Evolutionary conservation across 2,888 invertebrate genomes (phyloP), one percentile per base, ranked within the genome.

Genomic region (Encarsia formosa): DNA sequence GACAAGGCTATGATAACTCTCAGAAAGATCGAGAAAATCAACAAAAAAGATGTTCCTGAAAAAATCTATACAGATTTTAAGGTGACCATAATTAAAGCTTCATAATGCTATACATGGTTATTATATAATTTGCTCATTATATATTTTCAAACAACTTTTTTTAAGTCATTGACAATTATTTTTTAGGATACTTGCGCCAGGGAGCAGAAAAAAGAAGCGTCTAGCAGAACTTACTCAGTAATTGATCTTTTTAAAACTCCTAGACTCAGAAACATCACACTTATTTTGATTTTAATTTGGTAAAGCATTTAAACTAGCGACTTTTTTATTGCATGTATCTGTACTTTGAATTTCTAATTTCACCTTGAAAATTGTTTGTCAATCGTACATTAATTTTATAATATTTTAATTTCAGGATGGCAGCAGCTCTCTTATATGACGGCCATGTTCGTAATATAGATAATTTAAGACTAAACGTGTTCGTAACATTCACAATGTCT

Each of bases 381-480:
- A n/a, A 8, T 29, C 8, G 13, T 13, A 9, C 29, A 9, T n/a
- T 5, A n/a, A 34, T 34, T 9, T 15, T 1, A 5, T n/a, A n/a
- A 23, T n/a, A n/a, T n/a, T 16, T 11, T 2, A 29, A 3, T 20
- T 34, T 13, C 57, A 79, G 79, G 78, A 89, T 91, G 87, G 84
- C 87, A n/a, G 88, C 91, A 51, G 89, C 91, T 0, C 68, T 92
- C 65, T 89, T 90, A 1, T 91, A 91, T 71, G 91, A 92, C 65
- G 91, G 91, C 0, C 92, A 93, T 68, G 91, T 91, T 15, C 79
- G 92, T 65, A 92, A 91, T 68, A 91, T 92, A 0, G 88, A 89
- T 1, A 87, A 90, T 9, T 75, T 92, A 35, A 90, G 90, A 0
- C 74, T 90, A 61, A 85, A 91, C 63, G 82, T 91, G n/a, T 91